phyloP scores from a whole-genome alignment of 2,797 vertebrate species.

The Morus bassanus region DNA sequence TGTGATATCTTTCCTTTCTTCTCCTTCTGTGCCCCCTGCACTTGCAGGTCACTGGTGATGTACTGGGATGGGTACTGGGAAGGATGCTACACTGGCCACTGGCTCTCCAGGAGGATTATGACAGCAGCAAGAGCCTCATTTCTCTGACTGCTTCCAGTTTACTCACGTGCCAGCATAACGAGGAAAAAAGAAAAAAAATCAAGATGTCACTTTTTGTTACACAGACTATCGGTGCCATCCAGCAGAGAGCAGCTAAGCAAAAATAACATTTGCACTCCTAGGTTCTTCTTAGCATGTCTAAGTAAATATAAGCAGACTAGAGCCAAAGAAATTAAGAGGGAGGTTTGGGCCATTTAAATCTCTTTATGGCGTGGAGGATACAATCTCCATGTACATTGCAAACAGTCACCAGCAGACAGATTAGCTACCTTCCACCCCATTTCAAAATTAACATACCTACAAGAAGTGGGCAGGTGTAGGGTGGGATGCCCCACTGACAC shows the following conservation, averaged over 20 bases:
- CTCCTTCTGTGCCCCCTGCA: background rate
- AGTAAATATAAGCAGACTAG: background rate
- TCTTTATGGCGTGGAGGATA: background rate
- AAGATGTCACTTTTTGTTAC: too few relatives aligned
- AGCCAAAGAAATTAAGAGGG: background rate
- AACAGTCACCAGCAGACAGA: background rate
- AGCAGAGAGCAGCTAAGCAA: background rate
- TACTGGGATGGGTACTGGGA: background rate
- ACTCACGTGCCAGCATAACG: fast-evolving
- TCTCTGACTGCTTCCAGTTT: background rate
- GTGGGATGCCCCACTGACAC: too few relatives aligned
- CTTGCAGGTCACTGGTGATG: background rate
- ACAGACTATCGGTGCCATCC: background rate
- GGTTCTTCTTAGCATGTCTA: background rate
- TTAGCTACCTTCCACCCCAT: background rate
- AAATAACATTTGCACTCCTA: background rate
- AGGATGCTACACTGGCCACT: background rate
- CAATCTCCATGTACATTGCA: background rate
- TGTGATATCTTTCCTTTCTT: background rate
- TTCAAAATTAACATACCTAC: background rate
- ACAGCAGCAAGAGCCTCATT: background rate
- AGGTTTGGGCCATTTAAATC: background rate
- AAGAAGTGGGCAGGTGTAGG: background rate
- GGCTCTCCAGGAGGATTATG: background rate
- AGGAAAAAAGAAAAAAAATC: background rate